A percentile compares a stretch with the other conserved stretches of the same genome.
Evolutionary conservation across 2,888 invertebrate species (phyloP).

Genomic region (Melinaea marsaeus): DNA sequence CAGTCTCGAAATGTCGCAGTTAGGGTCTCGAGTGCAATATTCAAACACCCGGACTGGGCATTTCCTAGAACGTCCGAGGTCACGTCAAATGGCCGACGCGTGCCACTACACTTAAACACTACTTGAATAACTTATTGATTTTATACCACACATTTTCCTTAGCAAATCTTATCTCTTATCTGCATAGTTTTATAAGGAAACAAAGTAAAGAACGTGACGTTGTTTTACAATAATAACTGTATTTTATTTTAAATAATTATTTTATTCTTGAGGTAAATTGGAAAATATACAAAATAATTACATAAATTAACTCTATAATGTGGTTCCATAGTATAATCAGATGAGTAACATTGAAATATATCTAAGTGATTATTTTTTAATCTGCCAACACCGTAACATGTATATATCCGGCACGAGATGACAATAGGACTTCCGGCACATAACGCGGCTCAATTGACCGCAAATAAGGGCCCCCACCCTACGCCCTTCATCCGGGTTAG

Average conservation of each 20-base stretch:
- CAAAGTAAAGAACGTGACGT: too few relatives aligned
- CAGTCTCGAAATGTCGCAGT: slow-evolving; percentile 13
- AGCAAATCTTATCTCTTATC: neutral
- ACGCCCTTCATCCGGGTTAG: slow-evolving; percentile 52
- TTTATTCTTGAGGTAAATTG: too few relatives aligned
- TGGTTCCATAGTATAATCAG: neutral
- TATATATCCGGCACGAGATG: slow-evolving; percentile 57
- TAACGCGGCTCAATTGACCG: slow-evolving; percentile 52
- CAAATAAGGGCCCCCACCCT: slow-evolving; percentile 52
- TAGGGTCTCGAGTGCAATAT: slow-evolving; percentile 13
- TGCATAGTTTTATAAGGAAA: too few relatives aligned
- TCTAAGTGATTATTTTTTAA: neutral
- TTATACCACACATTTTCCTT: neutral
- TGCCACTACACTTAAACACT: slow-evolving; percentile 9
- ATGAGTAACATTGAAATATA: neutral
- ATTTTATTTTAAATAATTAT: too few relatives aligned
- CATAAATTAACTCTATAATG: too few relatives aligned
- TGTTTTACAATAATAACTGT: too few relatives aligned
- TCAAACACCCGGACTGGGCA: slow-evolving; percentile 14
- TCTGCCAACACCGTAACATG: slow-evolving; percentile 37
- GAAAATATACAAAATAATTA: too few relatives aligned
- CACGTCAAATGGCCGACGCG: slow-evolving; percentile 25
- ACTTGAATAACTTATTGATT: slow-evolving; percentile 4
- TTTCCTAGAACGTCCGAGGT: slow-evolving; percentile 30
- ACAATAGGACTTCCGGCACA: slow-evolving; percentile 52